Evolutionary conservation across 2,797 vertebrate species (phyloP), one percentile per base, ranked within the genome.

Genomic region (Sardinella longiceps): DNA sequence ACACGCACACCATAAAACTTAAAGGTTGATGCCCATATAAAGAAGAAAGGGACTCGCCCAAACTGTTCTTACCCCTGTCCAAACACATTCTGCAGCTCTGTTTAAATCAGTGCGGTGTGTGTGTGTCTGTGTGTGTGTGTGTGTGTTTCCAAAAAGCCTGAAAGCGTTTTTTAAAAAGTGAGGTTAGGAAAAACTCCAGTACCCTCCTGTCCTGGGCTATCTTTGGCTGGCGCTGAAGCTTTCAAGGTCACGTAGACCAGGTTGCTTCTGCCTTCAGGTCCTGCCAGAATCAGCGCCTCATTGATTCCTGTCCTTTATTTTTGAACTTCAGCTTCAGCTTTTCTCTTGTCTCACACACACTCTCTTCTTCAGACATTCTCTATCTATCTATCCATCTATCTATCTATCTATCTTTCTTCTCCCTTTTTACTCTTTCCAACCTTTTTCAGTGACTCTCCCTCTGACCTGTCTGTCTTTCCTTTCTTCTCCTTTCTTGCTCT

Each of bases 11-110:
- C 66, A 74, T 74, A 74, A 74, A 39, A 74, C 66, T 39, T 39
- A 74, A 74, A 74, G 66, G 66, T 74, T 74, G 33, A 74, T 74
- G 66, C 33, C 66, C 66, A 74, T 74, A 74, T 74, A 74, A 37
- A 74, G 66, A 39, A 74, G 66, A 74, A 74, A 39, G 37, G 14
- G 33, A 74, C 66, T 74, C 33, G 33, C 45, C 80, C 43, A 81
- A 46, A 51, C 48, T 51, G 23, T n/a, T 30, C 60, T 15, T 30
- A 66, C 37, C 66, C 66, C 33, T 74, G 30, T 81, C 80, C 80
- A 81, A 81, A 50, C 80, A 74, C 33, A 74, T 39, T 74, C 33
- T 39, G 18, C 30, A 20, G 66, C 66, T 74, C 33, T 74, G 66
- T 74, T 74, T 74, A 74, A 74, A 74, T 74, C 66, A 39, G 25